Evolutionary conservation across 2,113 vertebrate genomes (phyloP).

Genomic region (Pedionomus torquatus): DNA sequence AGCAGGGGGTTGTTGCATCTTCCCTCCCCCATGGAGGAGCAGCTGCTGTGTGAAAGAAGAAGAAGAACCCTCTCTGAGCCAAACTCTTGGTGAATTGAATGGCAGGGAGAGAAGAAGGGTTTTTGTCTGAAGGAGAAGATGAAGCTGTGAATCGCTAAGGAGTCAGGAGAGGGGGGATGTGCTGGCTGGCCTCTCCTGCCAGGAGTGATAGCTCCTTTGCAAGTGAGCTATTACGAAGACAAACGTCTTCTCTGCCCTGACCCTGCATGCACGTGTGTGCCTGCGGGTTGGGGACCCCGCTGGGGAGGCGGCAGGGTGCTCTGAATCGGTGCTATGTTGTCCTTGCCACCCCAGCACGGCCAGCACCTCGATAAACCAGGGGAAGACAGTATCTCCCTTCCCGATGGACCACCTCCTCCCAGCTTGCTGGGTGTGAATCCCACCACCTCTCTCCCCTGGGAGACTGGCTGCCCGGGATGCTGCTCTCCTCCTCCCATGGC

Average conservation of each 20-base stretch:
- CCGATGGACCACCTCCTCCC: accelerated
- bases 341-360: not conserved
- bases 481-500: not conserved
- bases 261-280: not conserved
- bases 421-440: not conserved
- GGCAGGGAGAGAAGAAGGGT: not conserved
- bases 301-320: not conserved
- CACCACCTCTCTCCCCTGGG: not conserved
- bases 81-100: not conserved
- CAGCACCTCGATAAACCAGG: not conserved
- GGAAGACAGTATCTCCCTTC: not conserved
- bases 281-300: not conserved
- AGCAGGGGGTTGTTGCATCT: not conserved
- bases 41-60: conserved; percentile 11
- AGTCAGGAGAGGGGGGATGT: not conserved
- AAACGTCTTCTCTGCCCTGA: not conserved
- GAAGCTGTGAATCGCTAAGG: not conserved
- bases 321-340: not conserved
- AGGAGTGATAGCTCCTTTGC: not conserved
- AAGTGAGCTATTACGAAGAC: not conserved
- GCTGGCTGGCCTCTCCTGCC: not conserved
- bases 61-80: not conserved
- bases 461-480: not conserved
- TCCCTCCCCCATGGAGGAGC: conserved; percentile 1
- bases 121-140: not conserved